Evolutionary conservation across 2,113 vertebrate species (phyloP).

Genomic region (Fulica atra): DNA sequence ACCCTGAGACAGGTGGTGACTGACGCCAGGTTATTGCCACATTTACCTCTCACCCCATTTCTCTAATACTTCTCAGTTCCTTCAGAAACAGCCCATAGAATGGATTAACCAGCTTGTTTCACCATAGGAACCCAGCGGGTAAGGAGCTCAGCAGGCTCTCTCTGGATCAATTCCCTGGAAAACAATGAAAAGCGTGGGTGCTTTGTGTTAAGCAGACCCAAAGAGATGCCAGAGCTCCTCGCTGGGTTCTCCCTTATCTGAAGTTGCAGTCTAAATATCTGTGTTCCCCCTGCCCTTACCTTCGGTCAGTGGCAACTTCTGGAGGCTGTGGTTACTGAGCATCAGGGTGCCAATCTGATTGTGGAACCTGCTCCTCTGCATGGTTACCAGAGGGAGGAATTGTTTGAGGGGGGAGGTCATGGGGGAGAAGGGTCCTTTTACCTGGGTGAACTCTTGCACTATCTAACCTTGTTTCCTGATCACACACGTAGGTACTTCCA

Average conservation of each 20-base stretch:
- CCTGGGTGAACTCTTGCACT: background rate
- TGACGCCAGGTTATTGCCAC: background rate
- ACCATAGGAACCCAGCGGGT: accelerated
- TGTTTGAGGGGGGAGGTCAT: accelerated
- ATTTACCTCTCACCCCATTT: background rate
- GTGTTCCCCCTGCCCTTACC: accelerated
- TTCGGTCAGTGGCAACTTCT: accelerated
- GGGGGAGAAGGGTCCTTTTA: background rate
- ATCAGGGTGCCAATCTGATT: accelerated
- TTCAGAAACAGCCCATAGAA: background rate
- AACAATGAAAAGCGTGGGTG: background rate
- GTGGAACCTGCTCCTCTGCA: background rate
- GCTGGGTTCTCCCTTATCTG: accelerated
- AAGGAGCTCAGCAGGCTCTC: background rate
- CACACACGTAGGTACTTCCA: accelerated
- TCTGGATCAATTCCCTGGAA: background rate
- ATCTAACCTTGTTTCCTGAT: background rate
- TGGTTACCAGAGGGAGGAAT: background rate
- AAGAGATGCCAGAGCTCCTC: background rate
- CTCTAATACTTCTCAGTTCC: background rate
- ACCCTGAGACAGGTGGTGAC: background rate
- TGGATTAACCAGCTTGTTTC: no score
- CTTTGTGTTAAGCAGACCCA: background rate
- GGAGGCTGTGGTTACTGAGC: accelerated
- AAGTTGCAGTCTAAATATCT: background rate